Evolutionary conservation across 1,140 invertebrate species (phyloP).

Genomic region (Drosophila punjabiensis): DNA sequence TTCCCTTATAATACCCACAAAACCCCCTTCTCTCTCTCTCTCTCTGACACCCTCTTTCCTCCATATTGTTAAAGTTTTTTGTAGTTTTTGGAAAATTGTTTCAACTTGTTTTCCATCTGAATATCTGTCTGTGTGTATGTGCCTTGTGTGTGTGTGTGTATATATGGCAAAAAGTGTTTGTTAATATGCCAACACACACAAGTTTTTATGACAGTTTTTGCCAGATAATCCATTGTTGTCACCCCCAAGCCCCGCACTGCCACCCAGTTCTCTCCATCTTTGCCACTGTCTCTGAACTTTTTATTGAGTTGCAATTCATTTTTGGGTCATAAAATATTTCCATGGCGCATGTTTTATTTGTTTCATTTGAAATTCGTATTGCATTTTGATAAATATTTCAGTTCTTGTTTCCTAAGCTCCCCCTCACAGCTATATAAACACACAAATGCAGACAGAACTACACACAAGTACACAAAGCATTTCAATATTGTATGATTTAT

Average conservation of each 20-base stretch:
- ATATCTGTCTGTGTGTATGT: conserved; percentile 13
- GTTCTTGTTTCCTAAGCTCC: conserved; percentile 60
- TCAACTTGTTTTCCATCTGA: conserved; percentile 31
- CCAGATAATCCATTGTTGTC: conserved; percentile 40
- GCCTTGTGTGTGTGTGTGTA: conserved; percentile 13
- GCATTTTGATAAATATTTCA: conserved; percentile 77
- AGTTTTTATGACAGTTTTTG: conserved; percentile 53
- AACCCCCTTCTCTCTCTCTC: not conserved
- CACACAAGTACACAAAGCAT: conserved; percentile 38
- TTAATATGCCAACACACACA: conserved; percentile 41
- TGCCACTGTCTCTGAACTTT: conserved; percentile 26
- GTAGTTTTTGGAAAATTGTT: conserved; percentile 53
- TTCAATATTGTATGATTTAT: conserved; percentile 73
- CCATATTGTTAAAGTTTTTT: conserved; percentile 43
- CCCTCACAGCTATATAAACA: conserved; percentile 21
- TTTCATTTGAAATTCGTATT: conserved; percentile 61
- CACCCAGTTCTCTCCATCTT: not conserved
- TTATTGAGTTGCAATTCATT: conserved; percentile 77
- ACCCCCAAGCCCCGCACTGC: not conserved
- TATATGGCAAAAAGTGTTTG: conserved; percentile 37
- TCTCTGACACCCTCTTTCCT: not conserved
- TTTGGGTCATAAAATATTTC: conserved; percentile 62
- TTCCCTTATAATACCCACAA: not conserved
- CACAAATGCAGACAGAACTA: not conserved
- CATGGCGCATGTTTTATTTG: conserved; percentile 72